Percentiles rank a stretch among this genome's conserved stretches.
Conservation (phyloP, 2,888 invertebrate genomes). For the Heliconius cydno region DNA sequence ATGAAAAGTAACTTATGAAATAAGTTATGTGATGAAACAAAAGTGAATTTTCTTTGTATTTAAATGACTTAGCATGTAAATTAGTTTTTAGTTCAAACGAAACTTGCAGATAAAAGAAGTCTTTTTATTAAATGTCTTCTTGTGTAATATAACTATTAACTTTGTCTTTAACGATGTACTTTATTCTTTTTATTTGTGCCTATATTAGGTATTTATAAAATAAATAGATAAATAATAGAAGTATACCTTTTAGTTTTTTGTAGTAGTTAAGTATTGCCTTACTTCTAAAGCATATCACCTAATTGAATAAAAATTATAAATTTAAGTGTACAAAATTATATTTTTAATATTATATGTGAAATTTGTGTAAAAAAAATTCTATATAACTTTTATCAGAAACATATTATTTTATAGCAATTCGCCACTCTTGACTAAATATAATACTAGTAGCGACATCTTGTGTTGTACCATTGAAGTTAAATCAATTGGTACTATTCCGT, state of each 20-base stretch:
- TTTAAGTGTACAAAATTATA: background rate
- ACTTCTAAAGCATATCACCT: background rate
- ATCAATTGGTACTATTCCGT: background rate
- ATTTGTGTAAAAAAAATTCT: background rate
- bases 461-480: background rate
- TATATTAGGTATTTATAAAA: conserved; percentile 28
- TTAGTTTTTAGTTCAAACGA: background rate
- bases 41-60: background rate
- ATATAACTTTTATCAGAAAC: background rate
- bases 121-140: background rate
- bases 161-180: conserved; percentile 1
- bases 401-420: background rate
- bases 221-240: background rate
- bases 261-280: background rate
- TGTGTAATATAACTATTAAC: background rate
- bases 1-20: conserved; percentile 2
- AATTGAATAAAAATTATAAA: background rate
- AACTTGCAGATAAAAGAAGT: background rate
- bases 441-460: conserved; percentile 3
- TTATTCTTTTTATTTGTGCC: conserved; percentile 24
- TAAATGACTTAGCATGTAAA: background rate
- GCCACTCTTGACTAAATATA: background rate
- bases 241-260: background rate
- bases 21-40: conserved; percentile 6
- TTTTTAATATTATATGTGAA: background rate